Evolutionary conservation across 1,140 invertebrate species (phyloP).

Genomic region (Batillaria attramentaria): DNA sequence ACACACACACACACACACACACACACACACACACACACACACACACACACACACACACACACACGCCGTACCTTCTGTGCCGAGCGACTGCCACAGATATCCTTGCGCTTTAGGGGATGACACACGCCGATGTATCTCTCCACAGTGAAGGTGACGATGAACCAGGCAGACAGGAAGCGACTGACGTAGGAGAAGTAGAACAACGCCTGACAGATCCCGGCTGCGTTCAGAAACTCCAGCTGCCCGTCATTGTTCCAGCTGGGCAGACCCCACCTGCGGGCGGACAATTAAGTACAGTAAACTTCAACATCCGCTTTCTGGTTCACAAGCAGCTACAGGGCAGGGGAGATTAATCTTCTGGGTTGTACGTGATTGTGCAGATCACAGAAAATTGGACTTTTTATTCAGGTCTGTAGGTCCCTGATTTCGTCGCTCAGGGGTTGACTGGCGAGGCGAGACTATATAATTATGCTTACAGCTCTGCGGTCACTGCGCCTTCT

Average conservation of each 20-base stretch:
- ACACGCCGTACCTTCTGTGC: conserved; percentile 31
- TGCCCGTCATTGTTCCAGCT: background rate
- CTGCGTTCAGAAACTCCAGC: conserved; percentile 46
- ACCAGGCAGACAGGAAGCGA: conserved; percentile 66
- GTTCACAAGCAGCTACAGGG: too few relatives aligned
- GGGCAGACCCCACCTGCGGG: conserved; percentile 37
- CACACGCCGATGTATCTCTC: conserved; percentile 67
- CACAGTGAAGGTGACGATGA: conserved; percentile 65
- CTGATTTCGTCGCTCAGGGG: too few relatives aligned
- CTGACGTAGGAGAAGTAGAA: conserved; percentile 59
- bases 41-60: background rate
- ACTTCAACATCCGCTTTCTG: too few relatives aligned
- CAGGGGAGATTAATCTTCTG: too few relatives aligned
- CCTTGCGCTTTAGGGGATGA: conserved; percentile 47
- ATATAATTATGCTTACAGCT: too few relatives aligned
- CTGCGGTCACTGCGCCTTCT: too few relatives aligned
- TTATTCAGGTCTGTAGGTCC: too few relatives aligned
- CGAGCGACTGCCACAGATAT: conserved; percentile 43
- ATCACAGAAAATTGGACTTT: too few relatives aligned
- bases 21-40: background rate
- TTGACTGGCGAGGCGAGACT: too few relatives aligned
- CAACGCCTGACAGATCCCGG: conserved; percentile 61
- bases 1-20: background rate
- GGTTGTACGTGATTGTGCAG: too few relatives aligned
- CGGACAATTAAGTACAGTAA: too few relatives aligned